Evolutionary conservation across 2,888 invertebrate genomes (phyloP).

Genomic region (Anticlea derivata): DNA sequence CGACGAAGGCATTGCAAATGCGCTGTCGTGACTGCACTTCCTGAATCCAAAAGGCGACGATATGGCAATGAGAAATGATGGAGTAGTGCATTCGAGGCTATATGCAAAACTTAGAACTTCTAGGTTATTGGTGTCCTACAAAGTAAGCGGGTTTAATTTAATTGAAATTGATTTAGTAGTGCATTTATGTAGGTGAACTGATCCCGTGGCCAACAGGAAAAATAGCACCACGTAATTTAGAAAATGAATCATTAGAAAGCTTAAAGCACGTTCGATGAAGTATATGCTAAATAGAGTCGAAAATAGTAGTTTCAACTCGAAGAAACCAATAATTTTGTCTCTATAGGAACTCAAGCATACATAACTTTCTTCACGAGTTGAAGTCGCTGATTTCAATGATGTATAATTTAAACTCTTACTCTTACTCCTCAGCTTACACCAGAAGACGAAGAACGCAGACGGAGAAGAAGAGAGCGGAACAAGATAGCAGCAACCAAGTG

Average conservation of each 20-base stretch:
- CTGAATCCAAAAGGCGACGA: conserved; percentile 61
- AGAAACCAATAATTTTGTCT: too few species aligned
- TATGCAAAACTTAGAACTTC: conserved; percentile 19
- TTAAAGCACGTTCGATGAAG: background rate
- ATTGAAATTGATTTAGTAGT: background rate
- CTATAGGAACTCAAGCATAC: too few species aligned
- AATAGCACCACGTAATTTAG: background rate
- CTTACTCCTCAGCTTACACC: conserved; percentile 88
- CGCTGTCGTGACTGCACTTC: conserved; percentile 72
- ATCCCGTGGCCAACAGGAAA: background rate
- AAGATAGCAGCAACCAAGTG: conserved; percentile 98
- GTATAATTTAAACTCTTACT: background rate
- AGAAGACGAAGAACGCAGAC: conserved; percentile 94
- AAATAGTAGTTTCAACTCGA: too few species aligned
- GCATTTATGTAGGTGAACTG: background rate
- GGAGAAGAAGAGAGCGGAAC: conserved; percentile 94
- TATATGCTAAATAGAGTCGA: too few species aligned
- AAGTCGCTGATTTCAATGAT: too few species aligned
- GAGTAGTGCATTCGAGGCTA: conserved; percentile 36
- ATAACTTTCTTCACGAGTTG: too few species aligned
- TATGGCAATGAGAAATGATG: conserved; percentile 62
- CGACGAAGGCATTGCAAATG: conserved; percentile 76
- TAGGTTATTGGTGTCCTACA: conserved; percentile 1
- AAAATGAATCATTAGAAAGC: conserved; percentile 6
- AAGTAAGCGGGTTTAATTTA: background rate